Evolutionary conservation across 92 coral and sea anemone genomes (phyloP), one percentile per base, ranked within the genome.

Genomic region (Parazoanthus darwini): DNA sequence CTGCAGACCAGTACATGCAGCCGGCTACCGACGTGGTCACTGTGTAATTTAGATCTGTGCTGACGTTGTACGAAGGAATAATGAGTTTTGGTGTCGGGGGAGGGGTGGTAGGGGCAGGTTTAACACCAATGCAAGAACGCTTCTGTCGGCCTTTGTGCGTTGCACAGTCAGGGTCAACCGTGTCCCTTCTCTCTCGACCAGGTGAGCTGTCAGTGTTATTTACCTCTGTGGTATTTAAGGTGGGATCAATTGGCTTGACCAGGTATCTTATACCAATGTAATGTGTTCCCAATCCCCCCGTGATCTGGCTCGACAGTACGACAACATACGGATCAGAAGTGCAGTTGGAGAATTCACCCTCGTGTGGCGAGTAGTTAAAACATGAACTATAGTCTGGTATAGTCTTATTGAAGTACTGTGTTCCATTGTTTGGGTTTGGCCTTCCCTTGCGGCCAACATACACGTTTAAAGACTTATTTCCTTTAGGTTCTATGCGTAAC

Each of bases 1-100:
- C 72, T 33, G 71, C 91, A 36, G 89, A 77, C 98, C 98, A 95
- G 80, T 91, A 95, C 86, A 93, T 79, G 44, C 98, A 95, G 26
- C 92, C 81, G 35, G 93, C 98, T 10, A 91, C 76, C 2, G 91
- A 71, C 25, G 91, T 89, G 39, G 79, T 79, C 16, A 95, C 6
- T 0, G 90, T 93, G 79, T 95, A 95, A 56, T 86, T 93, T 33
- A 92, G 68, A 88, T 93, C 94, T 58, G 92, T 77, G 65, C 77
- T 73, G 23, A 83, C 75, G 68, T 91, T 90, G 77, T 83, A 94
- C 11, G 13, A 43, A 15, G 96, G 90, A 43, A 44, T 36, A 9
- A 90, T 29, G 39, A 81, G 50, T 23, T 74, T 50, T 9, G 90
- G 92, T 36, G 77, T 65, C 4, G 90, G 89, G 59, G 89, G 90